A percentile compares a stretch with the other conserved stretches of the same genome.
These are phyloP conservation scores for Drosophila rubida DNA, from an alignment of 2,888 invertebrate species.

Conservation along the genomic window DNA sequence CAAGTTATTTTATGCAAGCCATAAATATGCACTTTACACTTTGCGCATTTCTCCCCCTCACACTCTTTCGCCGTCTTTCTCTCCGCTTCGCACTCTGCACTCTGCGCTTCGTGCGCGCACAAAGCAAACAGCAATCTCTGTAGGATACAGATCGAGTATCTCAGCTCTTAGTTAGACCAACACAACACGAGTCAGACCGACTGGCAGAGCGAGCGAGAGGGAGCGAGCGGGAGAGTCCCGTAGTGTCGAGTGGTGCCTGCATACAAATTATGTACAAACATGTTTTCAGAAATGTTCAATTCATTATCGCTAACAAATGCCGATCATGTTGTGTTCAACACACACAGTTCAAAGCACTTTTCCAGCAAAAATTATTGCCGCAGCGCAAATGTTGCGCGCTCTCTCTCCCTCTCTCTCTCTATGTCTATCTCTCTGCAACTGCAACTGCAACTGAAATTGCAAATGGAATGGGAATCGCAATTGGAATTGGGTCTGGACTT, in stretches of 20 bases:
- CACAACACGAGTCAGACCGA: constrained; percentile 48
- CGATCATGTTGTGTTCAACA: constrained; percentile 80
- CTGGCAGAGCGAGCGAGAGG: constrained; percentile 15
- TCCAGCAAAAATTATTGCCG: constrained; percentile 73
- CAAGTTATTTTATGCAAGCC: constrained; percentile 81
- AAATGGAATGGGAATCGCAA: constrained; percentile 32
- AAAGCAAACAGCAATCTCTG: constrained; percentile 60
- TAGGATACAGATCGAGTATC: constrained; percentile 71
- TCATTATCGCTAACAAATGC: constrained; percentile 82
- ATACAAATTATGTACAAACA: constrained; percentile 82
- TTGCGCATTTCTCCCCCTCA: constrained; percentile 64
- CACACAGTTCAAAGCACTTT: constrained; percentile 79
- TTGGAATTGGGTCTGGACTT: constrained; percentile 42
- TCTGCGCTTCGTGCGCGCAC: constrained; percentile 29
- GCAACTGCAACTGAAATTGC: constrained; percentile 41
- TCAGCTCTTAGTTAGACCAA: constrained; percentile 74
- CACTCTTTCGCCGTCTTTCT: too few species aligned
- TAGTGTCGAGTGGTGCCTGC: constrained; percentile 61
- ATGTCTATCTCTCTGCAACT: constrained; percentile 15
- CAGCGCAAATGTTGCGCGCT: constrained; percentile 25
- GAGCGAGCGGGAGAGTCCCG: constrained; percentile 36
- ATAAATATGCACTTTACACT: constrained; percentile 81
- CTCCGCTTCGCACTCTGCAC: constrained; percentile 20
- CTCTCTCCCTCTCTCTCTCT: constrained; percentile 5
- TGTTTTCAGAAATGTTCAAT: constrained; percentile 81